These are phyloP conservation scores for Andricus grossulariae DNA, from an alignment of 1,140 invertebrate genomes.

Conservation along the genomic window DNA sequence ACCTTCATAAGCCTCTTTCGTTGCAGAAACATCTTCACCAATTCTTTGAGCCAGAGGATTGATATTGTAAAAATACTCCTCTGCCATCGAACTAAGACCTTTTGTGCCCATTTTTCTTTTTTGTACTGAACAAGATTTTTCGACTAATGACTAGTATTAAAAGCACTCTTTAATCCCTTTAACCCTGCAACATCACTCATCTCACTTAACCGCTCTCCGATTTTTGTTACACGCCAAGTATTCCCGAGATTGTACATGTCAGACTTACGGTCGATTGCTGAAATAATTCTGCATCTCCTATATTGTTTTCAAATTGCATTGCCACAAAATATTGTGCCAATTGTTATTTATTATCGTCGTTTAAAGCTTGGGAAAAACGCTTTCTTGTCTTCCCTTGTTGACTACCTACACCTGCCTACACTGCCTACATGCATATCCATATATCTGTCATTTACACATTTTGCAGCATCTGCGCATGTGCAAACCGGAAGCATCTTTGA, in stretches of 20 bases:
- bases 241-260: neutral
- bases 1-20: constrained; percentile 82
- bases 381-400: neutral
- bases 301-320: neutral
- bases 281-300: neutral
- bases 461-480: too few relatives aligned
- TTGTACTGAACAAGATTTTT: neutral
- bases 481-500: too few relatives aligned
- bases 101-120: constrained; percentile 57
- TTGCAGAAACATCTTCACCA: constrained; percentile 81
- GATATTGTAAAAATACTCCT: constrained; percentile 83
- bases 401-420: neutral
- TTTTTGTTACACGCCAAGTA: neutral
- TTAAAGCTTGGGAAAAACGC: neutral
- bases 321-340: neutral
- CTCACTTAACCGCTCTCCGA: neutral
- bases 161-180: neutral
- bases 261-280: neutral
- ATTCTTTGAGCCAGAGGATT: constrained; percentile 83
- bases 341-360: neutral
- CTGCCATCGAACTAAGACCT: constrained; percentile 71
- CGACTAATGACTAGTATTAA: neutral
- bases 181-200: neutral
- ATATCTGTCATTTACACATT: neutral
- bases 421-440: neutral